Evolutionary conservation across 2,113 vertebrate species (phyloP).

Genomic region (Lepidiolamprologus cunningtoni): DNA sequence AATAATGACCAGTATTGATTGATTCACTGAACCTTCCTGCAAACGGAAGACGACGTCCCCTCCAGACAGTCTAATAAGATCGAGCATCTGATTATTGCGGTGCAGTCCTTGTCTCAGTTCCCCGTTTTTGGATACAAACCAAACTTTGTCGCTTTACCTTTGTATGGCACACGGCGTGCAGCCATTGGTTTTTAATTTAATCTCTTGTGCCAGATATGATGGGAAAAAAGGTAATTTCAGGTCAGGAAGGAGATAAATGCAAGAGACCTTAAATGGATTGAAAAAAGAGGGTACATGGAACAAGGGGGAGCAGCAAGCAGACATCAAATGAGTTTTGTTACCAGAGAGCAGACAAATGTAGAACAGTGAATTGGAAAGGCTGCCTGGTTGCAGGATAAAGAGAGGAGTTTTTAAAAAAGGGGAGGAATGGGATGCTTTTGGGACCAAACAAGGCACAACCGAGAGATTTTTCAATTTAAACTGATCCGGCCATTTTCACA

Average conservation of each 20-base stretch:
- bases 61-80: slow-evolving; percentile 31
- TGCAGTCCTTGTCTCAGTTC: background rate
- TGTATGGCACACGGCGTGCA: background rate
- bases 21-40: slow-evolving; percentile 30
- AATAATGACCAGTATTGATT: slow-evolving; percentile 51
- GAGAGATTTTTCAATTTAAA: slow-evolving; percentile 12
- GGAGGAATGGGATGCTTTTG: background rate
- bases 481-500: background rate
- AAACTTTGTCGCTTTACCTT: background rate
- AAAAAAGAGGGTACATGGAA: background rate
- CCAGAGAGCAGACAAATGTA: background rate
- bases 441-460: background rate
- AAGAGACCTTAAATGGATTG: background rate
- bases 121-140: background rate
- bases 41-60: slow-evolving; percentile 17
- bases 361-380: slow-evolving; percentile 1
- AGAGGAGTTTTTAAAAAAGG: background rate
- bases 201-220: background rate
- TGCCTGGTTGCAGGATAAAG: slow-evolving; percentile 5
- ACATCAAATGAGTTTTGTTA: background rate
- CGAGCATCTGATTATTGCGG: background rate
- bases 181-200: background rate
- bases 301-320: background rate
- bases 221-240: slow-evolving; percentile 25
- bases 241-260: slow-evolving; percentile 20